Evolutionary conservation across 2,888 invertebrate genomes (phyloP), one percentile per base, ranked within the genome.

Genomic region (Drosophila nr. perissopoda): DNA sequence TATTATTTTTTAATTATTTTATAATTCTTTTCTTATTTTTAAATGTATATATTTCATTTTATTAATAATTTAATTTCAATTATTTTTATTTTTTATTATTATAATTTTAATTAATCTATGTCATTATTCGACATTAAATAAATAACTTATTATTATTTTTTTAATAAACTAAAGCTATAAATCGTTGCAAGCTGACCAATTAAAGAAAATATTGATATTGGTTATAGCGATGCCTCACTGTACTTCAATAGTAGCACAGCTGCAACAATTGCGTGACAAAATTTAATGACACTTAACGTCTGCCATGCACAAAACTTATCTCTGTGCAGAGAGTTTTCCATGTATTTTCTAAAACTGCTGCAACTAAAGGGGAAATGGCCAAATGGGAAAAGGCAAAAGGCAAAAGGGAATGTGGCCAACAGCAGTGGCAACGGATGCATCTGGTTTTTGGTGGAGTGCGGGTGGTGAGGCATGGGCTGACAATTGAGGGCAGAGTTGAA

Each of bases 241-340:
- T 77, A 49, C 4, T 58, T 36, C 4, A 51, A 36, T 29, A 63
- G 36, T 42, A 21, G 33, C 61, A 58, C 69, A 68, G 69, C 62
- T 77, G 77, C 68, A 69, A 70, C 77, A 80, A 73, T 76, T 72
- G 80, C 62, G 65, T 69, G 69, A 74, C 74, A 66, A 62, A 83
- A 83, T 82, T 80, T 83, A 83, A 80, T 83, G 81, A 80, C 80
- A 81, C 74, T 76, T 74, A 76, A 77, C 83, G 70, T 77, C 77
- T 82, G 83, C 68, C 64, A 71, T 56, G 73, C 61, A 69, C 66
- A 66, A 78, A 78, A 74, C 72, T 76, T 76, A 83, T 76, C 64
- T 73, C 64, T 72, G 40, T 51, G 63, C 53, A 64, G 53, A 59
- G 66, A 68, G 72, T 75, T 78, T 69, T 60, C 59, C 64, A 67